phyloP scores from a whole-genome alignment of 1,140 invertebrate species.

The Olivierus martensii region DNA sequence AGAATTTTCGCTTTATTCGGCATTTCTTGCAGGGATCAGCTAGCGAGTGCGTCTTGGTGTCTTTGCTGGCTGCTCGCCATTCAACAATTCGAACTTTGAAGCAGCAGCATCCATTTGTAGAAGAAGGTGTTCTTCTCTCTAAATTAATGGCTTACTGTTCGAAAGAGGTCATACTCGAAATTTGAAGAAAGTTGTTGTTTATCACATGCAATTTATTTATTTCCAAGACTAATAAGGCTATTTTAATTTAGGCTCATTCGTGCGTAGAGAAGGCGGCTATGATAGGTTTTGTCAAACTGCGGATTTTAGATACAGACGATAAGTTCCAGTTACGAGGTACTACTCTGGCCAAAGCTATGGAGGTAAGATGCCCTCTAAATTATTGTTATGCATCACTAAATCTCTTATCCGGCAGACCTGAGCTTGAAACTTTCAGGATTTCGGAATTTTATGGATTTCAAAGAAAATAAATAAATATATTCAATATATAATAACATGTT shows the following conservation, averaged over 20 bases:
- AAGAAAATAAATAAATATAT: neutral
- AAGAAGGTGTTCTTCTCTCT: conserved; percentile 84
- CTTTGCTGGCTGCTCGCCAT: conserved; percentile 86
- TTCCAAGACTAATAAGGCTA: too few relatives aligned
- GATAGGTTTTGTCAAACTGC: conserved; percentile 94
- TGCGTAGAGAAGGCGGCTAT: conserved; percentile 99
- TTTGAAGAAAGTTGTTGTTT: neutral
- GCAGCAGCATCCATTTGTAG: conserved; percentile 72
- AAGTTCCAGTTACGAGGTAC: conserved; percentile 78
- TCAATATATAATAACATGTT: too few relatives aligned
- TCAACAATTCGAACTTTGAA: conserved; percentile 83
- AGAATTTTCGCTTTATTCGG: too few relatives aligned
- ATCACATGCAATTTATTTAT: too few relatives aligned
- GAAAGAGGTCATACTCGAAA: conserved; percentile 34
- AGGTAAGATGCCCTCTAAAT: too few relatives aligned
- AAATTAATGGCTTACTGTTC: conserved; percentile 83
- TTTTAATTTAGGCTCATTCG: conserved; percentile 84
- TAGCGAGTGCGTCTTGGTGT: conserved; percentile 91
- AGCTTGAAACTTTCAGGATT: too few relatives aligned
- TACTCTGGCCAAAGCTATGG: conserved; percentile 48
- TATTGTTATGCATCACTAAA: too few relatives aligned
- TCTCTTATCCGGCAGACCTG: too few relatives aligned
- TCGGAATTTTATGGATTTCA: too few relatives aligned
- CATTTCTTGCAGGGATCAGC: conserved; percentile 89
- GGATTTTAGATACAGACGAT: conserved; percentile 92